Conservation (phyloP, 2,888 invertebrate species). For the Euplexia lucipara region DNA sequence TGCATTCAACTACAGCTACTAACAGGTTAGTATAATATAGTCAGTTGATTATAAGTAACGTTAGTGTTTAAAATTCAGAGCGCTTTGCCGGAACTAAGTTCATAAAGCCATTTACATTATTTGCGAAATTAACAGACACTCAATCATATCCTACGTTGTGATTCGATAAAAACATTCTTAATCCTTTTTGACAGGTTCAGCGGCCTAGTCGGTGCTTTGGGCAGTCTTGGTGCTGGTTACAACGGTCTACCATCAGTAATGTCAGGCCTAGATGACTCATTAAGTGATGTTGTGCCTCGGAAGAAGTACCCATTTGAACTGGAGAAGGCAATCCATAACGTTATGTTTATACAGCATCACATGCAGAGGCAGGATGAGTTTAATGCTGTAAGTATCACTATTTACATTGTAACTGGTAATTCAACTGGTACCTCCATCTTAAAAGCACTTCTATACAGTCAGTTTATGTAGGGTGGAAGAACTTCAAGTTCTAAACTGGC, state of each 20-base stretch:
- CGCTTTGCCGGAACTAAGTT: neutral
- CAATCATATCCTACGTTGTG: neutral
- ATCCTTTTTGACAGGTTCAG: slow-evolving; percentile 91
- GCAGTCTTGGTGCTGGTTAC: slow-evolving; percentile 93
- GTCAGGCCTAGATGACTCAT: slow-evolving; percentile 95
- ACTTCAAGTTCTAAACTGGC: no score
- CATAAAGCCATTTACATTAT: slow-evolving; percentile 5
- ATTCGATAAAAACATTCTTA: neutral
- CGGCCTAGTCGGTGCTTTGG: slow-evolving; percentile 94
- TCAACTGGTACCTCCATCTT: neutral
- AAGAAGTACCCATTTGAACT: slow-evolving; percentile 98
- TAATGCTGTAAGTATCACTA: slow-evolving; percentile 94
- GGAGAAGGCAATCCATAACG: slow-evolving; percentile 98
- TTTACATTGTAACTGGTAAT: neutral
- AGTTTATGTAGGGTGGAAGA: no score
- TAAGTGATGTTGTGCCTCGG: slow-evolving; percentile 94
- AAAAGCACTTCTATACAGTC: no score
- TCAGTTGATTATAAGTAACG: neutral
- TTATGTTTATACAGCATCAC: slow-evolving; percentile 98
- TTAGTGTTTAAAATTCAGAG: slow-evolving; percentile 10
- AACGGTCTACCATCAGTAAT: slow-evolving; percentile 96
- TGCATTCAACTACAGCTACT: slow-evolving; percentile 94
- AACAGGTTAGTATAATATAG: slow-evolving; percentile 88
- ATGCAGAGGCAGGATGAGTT: slow-evolving; percentile 98
- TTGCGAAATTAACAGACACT: neutral